Percentiles rank a stretch among this genome's conserved stretches.
phyloP scores from a whole-genome alignment of 2,113 vertebrate species.

The Euleptes europaea region DNA sequence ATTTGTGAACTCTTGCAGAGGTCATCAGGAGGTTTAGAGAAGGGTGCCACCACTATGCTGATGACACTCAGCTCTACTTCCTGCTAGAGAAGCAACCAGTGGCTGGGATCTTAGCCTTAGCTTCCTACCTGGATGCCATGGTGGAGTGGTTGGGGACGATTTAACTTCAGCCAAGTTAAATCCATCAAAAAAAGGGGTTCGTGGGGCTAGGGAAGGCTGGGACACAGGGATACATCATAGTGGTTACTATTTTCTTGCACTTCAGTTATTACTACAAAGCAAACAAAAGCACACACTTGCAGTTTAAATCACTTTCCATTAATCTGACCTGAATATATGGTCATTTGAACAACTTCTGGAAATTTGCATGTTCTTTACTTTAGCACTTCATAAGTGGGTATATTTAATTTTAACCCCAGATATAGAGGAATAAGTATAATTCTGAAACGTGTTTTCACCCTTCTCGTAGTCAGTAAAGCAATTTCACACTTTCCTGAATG shows the following conservation, averaged over 20 bases:
- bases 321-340: conserved; percentile 30
- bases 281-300: background rate
- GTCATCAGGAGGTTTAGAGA: no score
- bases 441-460: conserved; percentile 61
- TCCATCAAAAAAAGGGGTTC: no score
- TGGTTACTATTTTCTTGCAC: background rate
- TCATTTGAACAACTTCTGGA: conserved; percentile 16
- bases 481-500: conserved; percentile 71
- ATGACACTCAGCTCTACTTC: no score
- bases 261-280: background rate
- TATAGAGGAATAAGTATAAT: conserved; percentile 37
- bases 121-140: no score
- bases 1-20: no score
- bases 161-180: no score
- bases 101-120: no score
- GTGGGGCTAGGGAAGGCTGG: no score
- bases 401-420: conserved; percentile 59
- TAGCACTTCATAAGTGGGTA: conserved; percentile 13
- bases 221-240: no score
- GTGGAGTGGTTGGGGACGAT: no score
- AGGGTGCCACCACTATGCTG: no score
- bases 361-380: conserved; percentile 22
- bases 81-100: no score
- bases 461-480: conserved; percentile 59
- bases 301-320: conserved; percentile 23